Evolutionary conservation across 2,888 invertebrate genomes (phyloP).

Genomic region (Alloscopus bannaensis): DNA sequence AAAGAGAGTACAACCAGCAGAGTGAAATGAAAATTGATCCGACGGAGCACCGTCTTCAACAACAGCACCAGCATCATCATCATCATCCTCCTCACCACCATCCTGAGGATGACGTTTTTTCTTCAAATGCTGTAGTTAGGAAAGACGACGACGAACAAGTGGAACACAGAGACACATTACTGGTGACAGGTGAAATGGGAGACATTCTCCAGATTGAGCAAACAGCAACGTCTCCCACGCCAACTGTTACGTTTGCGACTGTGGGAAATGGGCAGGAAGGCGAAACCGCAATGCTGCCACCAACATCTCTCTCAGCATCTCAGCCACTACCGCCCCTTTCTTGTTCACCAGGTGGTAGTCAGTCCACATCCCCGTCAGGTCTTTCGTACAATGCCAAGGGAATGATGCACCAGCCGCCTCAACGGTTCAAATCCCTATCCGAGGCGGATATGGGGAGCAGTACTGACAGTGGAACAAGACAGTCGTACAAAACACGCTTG

Average conservation of each 20-base stretch:
- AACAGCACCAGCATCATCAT: not conserved
- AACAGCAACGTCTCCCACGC: slow-evolving; percentile 8
- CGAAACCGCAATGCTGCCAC: slow-evolving; percentile 25
- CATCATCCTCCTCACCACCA: not conserved
- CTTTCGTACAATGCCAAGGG: slow-evolving; percentile 51
- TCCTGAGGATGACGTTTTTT: not conserved
- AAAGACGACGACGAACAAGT: slow-evolving; percentile 1
- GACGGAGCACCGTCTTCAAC: not conserved
- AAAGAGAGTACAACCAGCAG: not conserved
- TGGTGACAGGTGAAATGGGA: not conserved
- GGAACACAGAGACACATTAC: slow-evolving; percentile 2
- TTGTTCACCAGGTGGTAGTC: slow-evolving; percentile 58
- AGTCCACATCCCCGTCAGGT: slow-evolving; percentile 64
- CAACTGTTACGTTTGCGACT: slow-evolving; percentile 58
- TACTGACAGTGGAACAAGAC: slow-evolving; percentile 74
- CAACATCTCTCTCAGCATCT: slow-evolving; percentile 50
- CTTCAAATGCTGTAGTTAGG: not conserved
- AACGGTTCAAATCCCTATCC: slow-evolving; percentile 85
- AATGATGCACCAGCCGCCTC: slow-evolving; percentile 58
- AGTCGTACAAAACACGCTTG: slow-evolving; percentile 66
- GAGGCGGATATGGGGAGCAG: slow-evolving; percentile 78
- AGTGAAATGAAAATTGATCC: slow-evolving; percentile 16
- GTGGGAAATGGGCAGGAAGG: slow-evolving; percentile 40
- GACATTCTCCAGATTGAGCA: slow-evolving; percentile 5
- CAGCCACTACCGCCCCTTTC: slow-evolving; percentile 59